A percentile compares a stretch with the other conserved stretches of the same genome.
Conservation (phyloP, 1,140 invertebrate species). For the Rhyacophila brunnea region DNA sequence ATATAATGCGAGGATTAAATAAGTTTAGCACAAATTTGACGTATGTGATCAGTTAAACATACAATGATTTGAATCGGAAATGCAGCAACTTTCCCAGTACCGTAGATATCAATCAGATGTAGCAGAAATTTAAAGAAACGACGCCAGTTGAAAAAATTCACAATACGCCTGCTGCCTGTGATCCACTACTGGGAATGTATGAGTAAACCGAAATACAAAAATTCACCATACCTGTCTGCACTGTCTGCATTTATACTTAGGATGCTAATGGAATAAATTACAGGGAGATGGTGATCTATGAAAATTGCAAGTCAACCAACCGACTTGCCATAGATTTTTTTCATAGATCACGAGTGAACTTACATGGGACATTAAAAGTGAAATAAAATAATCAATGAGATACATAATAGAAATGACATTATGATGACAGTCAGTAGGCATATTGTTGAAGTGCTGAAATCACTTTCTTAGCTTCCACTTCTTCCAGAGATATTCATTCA, state of each 20-base stretch:
- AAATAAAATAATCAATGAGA: not conserved
- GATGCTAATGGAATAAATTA: no score
- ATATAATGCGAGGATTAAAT: constrained; percentile 30
- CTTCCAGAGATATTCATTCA: constrained; percentile 25
- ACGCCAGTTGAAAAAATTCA: constrained; percentile 6
- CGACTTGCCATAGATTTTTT: no score
- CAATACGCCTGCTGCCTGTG: constrained; percentile 11
- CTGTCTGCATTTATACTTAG: not conserved
- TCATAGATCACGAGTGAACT: no score
- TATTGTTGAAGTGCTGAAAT: constrained; percentile 13
- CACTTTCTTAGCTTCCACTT: constrained; percentile 15
- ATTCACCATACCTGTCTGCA: not conserved
- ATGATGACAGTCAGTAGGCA: constrained; percentile 5
- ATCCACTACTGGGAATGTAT: constrained; percentile 15
- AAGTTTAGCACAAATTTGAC: constrained; percentile 28
- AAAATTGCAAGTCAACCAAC: not conserved
- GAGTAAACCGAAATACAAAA: not conserved
- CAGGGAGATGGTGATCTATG: no score
- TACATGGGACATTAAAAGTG: no score
- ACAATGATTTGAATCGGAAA: not conserved
- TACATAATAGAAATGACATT: not conserved
- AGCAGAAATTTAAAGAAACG: constrained; percentile 24
- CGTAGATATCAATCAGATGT: constrained; percentile 8
- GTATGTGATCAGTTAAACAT: constrained; percentile 11
- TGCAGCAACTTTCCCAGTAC: constrained; percentile 29